Base-by-base conservation (phyloP, 1,140 invertebrate genomes). In the Papilio aristodemus region DNA sequence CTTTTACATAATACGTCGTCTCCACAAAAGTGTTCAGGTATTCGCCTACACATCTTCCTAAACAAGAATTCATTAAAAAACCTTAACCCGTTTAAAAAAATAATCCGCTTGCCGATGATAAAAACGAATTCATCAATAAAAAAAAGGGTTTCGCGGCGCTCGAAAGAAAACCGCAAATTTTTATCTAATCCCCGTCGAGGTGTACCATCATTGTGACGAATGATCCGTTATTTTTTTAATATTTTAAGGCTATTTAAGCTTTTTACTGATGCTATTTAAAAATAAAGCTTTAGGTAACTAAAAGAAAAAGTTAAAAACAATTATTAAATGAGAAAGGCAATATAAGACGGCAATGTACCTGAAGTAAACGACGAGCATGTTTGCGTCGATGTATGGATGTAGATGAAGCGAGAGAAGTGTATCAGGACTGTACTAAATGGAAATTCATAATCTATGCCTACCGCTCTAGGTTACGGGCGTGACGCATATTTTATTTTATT, bases 51-150 rank as follows among this genome's bases (percentile, higher is more conserved):
- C 13, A 25, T 36, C 63, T 38, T 22, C 37, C 22, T 41, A 22
- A 57, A 70, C 71, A 70, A 71, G 72, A 66, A 46, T 39, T 3
- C 6, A 41, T 68, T 67, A 67, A 80, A 83, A 87, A 84, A 85
- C 69, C 17, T 78, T 81, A 89, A 81, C 83, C 80, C 76, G 70
- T 84, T 84, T 78, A 71, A 86, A 89, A 84, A 87, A 84, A 82
- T 87, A 87, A 89, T 89, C 87, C 77, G 82, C 87, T 89, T 87
- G 86, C 80, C 81, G 46, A 80, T 80, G 73, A 74, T 76, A 76
- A 85, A 80, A 79, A 76, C 76, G 71, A 69, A 76, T 57, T 39
- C 57, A 71, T 66, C 27, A 32, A 32, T 32, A 32, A 79, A 74
- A 80, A 80, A 85, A 86, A 77, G 77, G 82, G 73, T 80, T 72